These are phyloP conservation scores for Cyprinodon brontotheroides DNA, from an alignment of 2,113 vertebrate genomes.

Conservation along the genomic window DNA sequence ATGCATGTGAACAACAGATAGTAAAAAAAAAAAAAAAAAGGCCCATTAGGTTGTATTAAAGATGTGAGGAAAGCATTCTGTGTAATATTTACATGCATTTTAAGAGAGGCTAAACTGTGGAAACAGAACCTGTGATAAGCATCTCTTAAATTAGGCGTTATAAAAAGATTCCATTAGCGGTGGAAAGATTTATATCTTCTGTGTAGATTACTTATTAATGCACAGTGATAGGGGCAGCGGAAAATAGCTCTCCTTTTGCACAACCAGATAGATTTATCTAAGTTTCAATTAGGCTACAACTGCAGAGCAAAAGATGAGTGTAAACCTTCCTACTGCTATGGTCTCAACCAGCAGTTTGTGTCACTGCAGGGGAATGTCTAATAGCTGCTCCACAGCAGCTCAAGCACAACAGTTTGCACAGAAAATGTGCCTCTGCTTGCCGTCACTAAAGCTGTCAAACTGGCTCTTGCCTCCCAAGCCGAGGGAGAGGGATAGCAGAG, in stretches of 20 bases:
- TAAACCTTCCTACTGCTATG: constrained; percentile 29
- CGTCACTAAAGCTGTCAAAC: constrained; percentile 69
- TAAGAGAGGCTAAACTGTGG: constrained; percentile 38
- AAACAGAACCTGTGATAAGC: constrained; percentile 47
- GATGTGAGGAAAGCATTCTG: background rate
- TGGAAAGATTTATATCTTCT: constrained; percentile 51
- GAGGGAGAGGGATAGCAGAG: constrained; percentile 30
- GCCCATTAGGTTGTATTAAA: background rate
- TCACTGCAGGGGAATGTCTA: background rate
- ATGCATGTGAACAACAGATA: background rate
- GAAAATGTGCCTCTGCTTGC: constrained; percentile 66
- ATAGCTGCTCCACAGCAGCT: constrained; percentile 1
- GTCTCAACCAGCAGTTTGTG: constrained; percentile 13
- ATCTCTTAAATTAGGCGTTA: constrained; percentile 54
- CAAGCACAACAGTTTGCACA: constrained; percentile 41
- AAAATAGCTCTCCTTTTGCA: constrained; percentile 24
- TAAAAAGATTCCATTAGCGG: constrained; percentile 68
- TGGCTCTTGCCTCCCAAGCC: constrained; percentile 66
- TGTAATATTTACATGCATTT: constrained; percentile 37
- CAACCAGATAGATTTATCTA: constrained; percentile 55
- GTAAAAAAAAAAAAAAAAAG: background rate
- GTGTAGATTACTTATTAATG: constrained; percentile 43
- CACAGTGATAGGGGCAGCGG: constrained; percentile 47
- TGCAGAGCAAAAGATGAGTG: constrained; percentile 19
- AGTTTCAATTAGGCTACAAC: constrained; percentile 55